A percentile compares a stretch with the other conserved stretches of the same genome.
Evolutionary conservation across 2,797 vertebrate species (phyloP).

Genomic region (Masticophis lateralis): DNA sequence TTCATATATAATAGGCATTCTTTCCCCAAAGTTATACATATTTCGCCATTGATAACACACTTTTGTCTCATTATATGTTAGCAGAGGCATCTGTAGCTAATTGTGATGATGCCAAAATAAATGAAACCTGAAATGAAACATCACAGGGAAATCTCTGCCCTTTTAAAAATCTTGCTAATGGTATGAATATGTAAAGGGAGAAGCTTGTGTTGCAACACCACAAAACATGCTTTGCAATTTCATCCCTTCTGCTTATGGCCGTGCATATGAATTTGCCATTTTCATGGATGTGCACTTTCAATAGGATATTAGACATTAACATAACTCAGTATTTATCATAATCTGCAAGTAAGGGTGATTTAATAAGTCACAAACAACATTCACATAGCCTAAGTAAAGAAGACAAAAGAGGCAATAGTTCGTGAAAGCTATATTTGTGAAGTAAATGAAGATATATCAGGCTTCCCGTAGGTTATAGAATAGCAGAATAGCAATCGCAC

Average conservation of each 20-base stretch:
- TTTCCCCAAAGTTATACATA: not conserved
- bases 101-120: not conserved
- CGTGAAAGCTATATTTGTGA: conserved; percentile 54
- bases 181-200: not conserved
- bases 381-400: conserved; percentile 41
- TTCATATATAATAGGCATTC: not conserved
- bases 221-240: not conserved
- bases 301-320: conserved; percentile 34
- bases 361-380: conserved; percentile 13
- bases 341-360: conserved; percentile 29
- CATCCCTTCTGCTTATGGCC: not conserved
- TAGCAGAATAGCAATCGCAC: no score
- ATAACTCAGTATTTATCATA: conserved; percentile 53
- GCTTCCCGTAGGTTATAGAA: conserved; percentile 28
- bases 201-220: not conserved
- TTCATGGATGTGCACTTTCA: conserved; percentile 50
- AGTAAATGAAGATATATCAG: conserved; percentile 56
- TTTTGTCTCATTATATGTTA: not conserved
- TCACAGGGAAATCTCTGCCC: not conserved
- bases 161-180: not conserved
- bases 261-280: conserved; percentile 37
- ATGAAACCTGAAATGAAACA: not conserved
- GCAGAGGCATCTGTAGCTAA: not conserved
- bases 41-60: conserved; percentile 28
- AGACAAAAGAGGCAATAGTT: conserved; percentile 49